A percentile compares a stretch with the other conserved stretches of the same genome.
These are phyloP conservation scores for Orchestia grillus DNA, from an alignment of 1,140 invertebrate genomes.

Conservation along the genomic window DNA sequence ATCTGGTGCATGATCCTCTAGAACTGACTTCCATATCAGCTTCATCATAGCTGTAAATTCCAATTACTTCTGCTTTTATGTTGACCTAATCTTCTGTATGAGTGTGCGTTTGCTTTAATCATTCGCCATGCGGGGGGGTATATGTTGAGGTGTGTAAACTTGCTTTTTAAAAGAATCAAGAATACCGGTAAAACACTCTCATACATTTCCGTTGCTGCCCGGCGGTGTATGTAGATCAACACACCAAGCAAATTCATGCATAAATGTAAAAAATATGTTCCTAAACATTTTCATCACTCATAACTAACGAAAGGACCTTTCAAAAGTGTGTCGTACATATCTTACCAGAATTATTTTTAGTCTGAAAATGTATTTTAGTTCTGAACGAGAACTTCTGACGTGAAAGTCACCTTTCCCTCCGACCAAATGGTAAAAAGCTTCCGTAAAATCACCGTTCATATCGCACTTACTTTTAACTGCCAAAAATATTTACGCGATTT, in stretches of 20 bases:
- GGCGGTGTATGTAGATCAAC: background rate
- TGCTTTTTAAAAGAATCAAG: background rate
- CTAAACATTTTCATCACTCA: background rate
- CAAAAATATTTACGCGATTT: no score
- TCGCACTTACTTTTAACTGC: background rate
- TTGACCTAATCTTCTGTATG: background rate
- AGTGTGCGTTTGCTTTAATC: background rate
- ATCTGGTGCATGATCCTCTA: background rate
- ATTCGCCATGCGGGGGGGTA: background rate
- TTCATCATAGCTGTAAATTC: background rate
- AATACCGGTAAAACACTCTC: background rate
- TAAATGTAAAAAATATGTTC: background rate
- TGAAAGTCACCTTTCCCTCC: background rate
- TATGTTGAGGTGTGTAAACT: background rate
- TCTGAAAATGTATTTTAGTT: background rate
- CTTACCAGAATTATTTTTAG: background rate
- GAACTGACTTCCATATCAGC: background rate
- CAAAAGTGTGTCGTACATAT: background rate
- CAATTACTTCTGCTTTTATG: background rate
- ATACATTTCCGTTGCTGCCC: background rate
- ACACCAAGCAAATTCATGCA: background rate
- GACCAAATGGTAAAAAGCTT: background rate
- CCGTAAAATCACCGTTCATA: background rate
- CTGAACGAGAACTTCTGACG: background rate
- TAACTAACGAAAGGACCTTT: background rate